Conservation (phyloP, 2,888 invertebrate genomes). For the Apotomis betuletana region DNA sequence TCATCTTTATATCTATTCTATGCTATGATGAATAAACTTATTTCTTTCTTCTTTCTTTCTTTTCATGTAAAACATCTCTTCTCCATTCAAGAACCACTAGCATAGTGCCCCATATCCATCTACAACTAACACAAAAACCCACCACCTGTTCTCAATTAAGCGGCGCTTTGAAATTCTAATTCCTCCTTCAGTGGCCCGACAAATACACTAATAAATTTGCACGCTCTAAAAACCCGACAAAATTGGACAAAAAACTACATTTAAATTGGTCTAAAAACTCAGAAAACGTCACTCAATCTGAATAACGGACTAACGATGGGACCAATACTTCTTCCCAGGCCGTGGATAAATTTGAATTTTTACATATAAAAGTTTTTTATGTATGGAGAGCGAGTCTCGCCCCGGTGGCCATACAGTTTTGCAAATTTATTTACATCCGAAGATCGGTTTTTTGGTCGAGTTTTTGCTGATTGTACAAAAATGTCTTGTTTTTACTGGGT, state of each 20-base stretch:
- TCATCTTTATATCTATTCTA: no score
- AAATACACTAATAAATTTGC: constrained; percentile 71
- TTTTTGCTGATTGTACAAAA: constrained; percentile 75
- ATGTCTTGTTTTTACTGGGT: constrained; percentile 62
- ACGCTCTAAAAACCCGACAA: constrained; percentile 70
- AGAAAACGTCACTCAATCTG: constrained; percentile 70
- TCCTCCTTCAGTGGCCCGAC: constrained; percentile 57
- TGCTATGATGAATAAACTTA: no score
- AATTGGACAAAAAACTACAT: constrained; percentile 68
- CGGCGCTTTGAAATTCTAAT: constrained; percentile 48
- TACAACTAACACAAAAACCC: constrained; percentile 46
- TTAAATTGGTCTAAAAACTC: constrained; percentile 58
- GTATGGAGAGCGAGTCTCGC: constrained; percentile 51
- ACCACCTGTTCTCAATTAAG: constrained; percentile 49
- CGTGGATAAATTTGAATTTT: constrained; percentile 72
- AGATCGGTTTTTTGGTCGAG: constrained; percentile 65
- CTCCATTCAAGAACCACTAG: neutral
- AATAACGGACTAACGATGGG: constrained; percentile 74
- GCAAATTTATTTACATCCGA: constrained; percentile 75
- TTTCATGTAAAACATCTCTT: no score
- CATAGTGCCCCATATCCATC: neutral
- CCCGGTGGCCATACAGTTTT: constrained; percentile 74
- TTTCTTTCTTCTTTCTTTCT: no score
- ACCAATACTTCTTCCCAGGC: constrained; percentile 70
- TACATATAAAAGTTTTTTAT: constrained; percentile 53